A percentile compares a stretch with the other conserved stretches of the same genome.
phyloP scores from a whole-genome alignment of 2,113 vertebrate genomes.

The Erythrocercus mccallii region DNA sequence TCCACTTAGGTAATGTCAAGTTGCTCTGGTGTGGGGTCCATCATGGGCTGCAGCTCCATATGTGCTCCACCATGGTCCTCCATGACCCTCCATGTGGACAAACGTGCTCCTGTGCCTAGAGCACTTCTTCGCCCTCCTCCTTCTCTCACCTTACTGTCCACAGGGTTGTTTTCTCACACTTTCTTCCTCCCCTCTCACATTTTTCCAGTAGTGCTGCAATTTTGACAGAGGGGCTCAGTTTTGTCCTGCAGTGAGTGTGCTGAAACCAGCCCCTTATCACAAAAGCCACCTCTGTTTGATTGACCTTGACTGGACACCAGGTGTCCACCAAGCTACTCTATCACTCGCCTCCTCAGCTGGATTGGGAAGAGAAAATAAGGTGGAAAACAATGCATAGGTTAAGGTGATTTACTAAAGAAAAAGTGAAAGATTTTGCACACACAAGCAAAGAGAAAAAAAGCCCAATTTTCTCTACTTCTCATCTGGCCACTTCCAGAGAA shows the following conservation, averaged over 20 bases:
- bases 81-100: too few species aligned
- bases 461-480: background rate
- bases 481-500: background rate
- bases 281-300: background rate
- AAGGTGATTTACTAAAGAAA: background rate
- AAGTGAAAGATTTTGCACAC: background rate
- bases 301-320: background rate
- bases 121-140: background rate
- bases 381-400: rapidly evolving
- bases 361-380: background rate
- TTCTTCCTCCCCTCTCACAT: background rate
- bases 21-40: background rate
- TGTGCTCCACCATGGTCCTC: background rate
- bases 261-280: background rate
- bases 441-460: background rate
- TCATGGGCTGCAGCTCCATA: background rate
- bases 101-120: background rate
- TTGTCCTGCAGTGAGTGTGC: rapidly evolving
- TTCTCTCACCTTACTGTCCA: background rate
- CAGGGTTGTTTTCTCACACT: background rate
- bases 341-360: background rate
- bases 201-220: background rate
- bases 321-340: background rate
- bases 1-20: background rate
- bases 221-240: background rate